Conservation (phyloP, 2,888 invertebrate genomes). For the Lasioglossum zephyrum region DNA sequence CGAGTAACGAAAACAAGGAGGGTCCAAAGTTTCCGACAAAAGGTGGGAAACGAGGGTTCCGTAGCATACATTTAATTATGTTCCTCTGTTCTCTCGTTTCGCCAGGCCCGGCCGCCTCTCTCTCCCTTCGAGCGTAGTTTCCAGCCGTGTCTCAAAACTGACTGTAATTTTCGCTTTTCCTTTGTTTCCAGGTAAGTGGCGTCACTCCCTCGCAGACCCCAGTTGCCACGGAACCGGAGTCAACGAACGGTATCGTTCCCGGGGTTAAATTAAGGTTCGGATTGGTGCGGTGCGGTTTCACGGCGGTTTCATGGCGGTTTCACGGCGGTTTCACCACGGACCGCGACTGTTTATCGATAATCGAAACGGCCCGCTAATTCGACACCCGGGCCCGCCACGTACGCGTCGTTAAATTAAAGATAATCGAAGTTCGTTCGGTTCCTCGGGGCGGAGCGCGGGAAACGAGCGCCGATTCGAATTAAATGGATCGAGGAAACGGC, state of each 20-base stretch:
- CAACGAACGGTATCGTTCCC: constrained; percentile 31
- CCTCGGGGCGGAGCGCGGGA: constrained; percentile 2
- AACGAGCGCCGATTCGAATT: constrained; percentile 32
- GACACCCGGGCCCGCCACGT: constrained; percentile 25
- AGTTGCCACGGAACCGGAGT: not conserved
- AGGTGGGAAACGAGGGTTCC: constrained; percentile 62
- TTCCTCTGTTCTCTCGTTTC: constrained; percentile 46
- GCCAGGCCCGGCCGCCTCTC: not conserved
- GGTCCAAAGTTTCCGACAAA: constrained; percentile 66
- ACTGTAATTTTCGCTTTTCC: constrained; percentile 70
- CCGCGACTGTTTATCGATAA: constrained; percentile 35
- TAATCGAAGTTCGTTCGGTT: constrained; percentile 45
- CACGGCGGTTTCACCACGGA: not conserved
- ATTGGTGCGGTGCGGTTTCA: constrained; percentile 25
- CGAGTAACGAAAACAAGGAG: constrained; percentile 50
- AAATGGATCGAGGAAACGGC: constrained; percentile 13
- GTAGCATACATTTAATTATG: constrained; percentile 75
- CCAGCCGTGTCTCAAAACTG: constrained; percentile 53
- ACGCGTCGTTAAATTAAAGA: constrained; percentile 46
- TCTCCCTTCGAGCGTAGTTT: constrained; percentile 45
- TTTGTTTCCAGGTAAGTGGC: constrained; percentile 80
- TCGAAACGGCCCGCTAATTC: constrained; percentile 50
- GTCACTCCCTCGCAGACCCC: constrained; percentile 20
- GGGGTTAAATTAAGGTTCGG: constrained; percentile 49
- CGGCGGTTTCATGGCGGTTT: not conserved